Evolutionary conservation across 2,888 invertebrate genomes (phyloP), one percentile per base, ranked within the genome.

Genomic region (Mimas tiliae): DNA sequence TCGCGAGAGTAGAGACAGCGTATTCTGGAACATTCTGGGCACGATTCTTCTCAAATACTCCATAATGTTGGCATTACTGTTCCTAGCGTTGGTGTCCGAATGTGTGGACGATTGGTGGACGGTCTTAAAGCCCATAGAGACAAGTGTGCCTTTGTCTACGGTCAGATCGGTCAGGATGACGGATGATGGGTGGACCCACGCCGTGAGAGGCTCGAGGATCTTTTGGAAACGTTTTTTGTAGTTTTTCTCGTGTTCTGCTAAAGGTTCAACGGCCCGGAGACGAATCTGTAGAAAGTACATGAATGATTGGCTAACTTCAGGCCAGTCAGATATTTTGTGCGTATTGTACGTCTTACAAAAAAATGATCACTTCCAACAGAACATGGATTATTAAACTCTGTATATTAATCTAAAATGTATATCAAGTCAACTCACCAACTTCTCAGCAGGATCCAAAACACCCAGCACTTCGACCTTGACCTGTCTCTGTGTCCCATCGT

Each of bases 21-120:
- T 98, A 74, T 97, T 98, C 91, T 98, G 96, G 90, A 98, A 98
- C 97, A 98, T 98, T 78, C 97, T 95, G 0, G 98, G 98, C 2
- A 98, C 97, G 65, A 97, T 97, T 70, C 96, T 95, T 42, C 97
- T 93, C 71, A 98, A 87, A 82, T 98, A 98, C 79, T 98, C 97
- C 98, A 98, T 98, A 8, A 98, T 96, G 65, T 96, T 95, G 0
- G 95, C 95, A 77, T 97, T 97, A 64, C 95, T 95, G 71, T 95
- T 94, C 72, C 94, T 93, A 0, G 92, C 82, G 0, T 94, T 84
- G 65, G 91, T 90, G 11, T 92, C 93, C 0, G 85, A 79, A 66
- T 93, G 93, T 0, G 93, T 87, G 0, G 93, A 92, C 0, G 93
- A 95, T 90, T 97, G 97, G 6, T 95, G 94, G 0, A 98, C 96